Conservation (phyloP, 2,113 vertebrate species). For the Rissa tridactyla region DNA sequence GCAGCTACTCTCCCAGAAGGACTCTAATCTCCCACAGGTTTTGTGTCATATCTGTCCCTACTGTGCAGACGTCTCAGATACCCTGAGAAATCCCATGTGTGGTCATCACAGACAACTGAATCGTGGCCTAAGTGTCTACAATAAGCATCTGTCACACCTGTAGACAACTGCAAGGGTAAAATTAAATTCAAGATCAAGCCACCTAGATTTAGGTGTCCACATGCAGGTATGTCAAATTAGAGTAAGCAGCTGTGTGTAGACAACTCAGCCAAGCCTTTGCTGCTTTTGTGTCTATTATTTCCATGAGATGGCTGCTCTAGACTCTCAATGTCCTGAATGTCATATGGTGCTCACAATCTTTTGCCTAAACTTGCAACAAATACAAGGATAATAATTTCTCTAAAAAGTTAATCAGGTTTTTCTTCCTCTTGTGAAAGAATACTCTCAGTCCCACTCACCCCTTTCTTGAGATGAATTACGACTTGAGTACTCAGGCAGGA, state of each 20-base stretch:
- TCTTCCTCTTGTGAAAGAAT: slow-evolving; percentile 11
- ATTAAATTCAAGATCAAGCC: background rate
- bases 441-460: background rate
- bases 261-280: accelerated
- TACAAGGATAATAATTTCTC: background rate
- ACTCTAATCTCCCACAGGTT: background rate
- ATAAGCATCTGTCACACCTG: background rate
- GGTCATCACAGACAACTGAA: background rate
- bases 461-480: background rate
- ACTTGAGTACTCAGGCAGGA: background rate
- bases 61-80: background rate
- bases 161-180: background rate
- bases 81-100: background rate
- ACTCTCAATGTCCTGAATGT: background rate
- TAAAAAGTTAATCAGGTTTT: background rate
- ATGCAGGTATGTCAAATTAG: background rate
- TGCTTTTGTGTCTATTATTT: background rate
- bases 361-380: background rate
- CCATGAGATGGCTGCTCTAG: background rate
- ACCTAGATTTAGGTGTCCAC: background rate
- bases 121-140: background rate
- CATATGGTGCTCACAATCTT: background rate
- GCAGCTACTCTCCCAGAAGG: background rate
- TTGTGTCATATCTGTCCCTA: background rate
- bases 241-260: accelerated